Percentiles rank a stretch among this genome's conserved stretches.
These are phyloP conservation scores for Acleris laterana DNA, from an alignment of 2,888 invertebrate genomes.

Conservation along the genomic window DNA sequence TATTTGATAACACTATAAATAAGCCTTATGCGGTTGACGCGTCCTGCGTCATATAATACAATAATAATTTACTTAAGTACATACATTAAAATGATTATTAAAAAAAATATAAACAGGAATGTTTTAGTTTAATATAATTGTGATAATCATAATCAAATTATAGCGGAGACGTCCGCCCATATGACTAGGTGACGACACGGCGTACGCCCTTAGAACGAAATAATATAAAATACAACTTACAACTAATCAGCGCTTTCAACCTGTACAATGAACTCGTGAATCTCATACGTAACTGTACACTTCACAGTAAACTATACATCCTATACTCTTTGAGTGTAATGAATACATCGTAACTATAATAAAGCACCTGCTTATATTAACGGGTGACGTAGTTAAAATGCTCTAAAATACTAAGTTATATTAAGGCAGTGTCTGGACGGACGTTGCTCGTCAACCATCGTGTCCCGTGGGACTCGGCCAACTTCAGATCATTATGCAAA, in stretches of 20 bases:
- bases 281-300: slow-evolving; percentile 84
- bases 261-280: slow-evolving; percentile 72
- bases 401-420: slow-evolving; percentile 44
- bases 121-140: slow-evolving; percentile 34
- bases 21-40: slow-evolving; percentile 9
- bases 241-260: slow-evolving; percentile 47
- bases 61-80: slow-evolving; percentile 39
- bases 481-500: slow-evolving; percentile 30
- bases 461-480: not conserved
- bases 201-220: slow-evolving; percentile 51
- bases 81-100: slow-evolving; percentile 37
- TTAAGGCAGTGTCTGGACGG: slow-evolving; percentile 59
- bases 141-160: slow-evolving; percentile 32
- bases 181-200: slow-evolving; percentile 74
- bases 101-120: slow-evolving; percentile 42
- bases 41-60: slow-evolving; percentile 34
- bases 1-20: slow-evolving; percentile 37
- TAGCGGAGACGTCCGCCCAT: slow-evolving; percentile 50
- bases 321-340: slow-evolving; percentile 25
- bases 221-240: slow-evolving; percentile 40
- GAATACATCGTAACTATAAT: slow-evolving; percentile 24
- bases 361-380: slow-evolving; percentile 17
- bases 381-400: slow-evolving; percentile 38
- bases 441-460: slow-evolving; percentile 34
- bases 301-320: slow-evolving; percentile 48